Evolutionary conservation across 2,113 vertebrate genomes (phyloP), one percentile per base, ranked within the genome.

Genomic region (Hoplias malabaricus): DNA sequence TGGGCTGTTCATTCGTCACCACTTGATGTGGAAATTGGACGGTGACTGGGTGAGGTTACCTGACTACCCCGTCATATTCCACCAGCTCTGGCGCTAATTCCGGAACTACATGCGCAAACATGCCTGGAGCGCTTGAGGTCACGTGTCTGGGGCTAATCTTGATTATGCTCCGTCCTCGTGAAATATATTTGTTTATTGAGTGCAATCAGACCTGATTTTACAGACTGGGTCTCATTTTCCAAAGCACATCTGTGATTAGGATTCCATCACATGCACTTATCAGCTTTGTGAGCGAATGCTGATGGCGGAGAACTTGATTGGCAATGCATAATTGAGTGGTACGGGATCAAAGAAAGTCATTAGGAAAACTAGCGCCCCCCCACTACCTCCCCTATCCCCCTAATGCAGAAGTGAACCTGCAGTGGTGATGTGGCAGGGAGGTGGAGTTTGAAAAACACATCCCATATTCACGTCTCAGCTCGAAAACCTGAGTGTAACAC

Each of bases 171-270:
- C 65, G 38, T 77, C 63, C 63, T 84, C 62, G 31, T 77, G 63
- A 67, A 78, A 75, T 79, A 56, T 59, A 14, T 54, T 74, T 78
- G 78, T 84, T 89, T 86, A 63, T 83, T n/a, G 68, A 80, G 69
- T 84, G 81, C 83, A 87, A 83, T 88, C 84, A 88, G 86, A 87
- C 80, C 80, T 57, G 84, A 86, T 89, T 87, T 86, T 81, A 86
- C 84, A 81, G 82, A 86, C 73, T 27, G 84, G 76, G 66, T 84
- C 83, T 85, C 78, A 77, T 90, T 85, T 83, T 75, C 33, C 48
- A 31, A 72, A 70, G 75, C 80, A 57, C 81, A 78, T 73, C 82
- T 83, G 78, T 84, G 82, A 90, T 90, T 90, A 88, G 74, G 65
- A 80, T 81, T 74, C 84, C 63, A 77, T 82, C 82, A 77, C 67